These are phyloP conservation scores for Cardiocondyla obscurior DNA, from an alignment of 1,140 invertebrate genomes.

Conservation along the genomic window DNA sequence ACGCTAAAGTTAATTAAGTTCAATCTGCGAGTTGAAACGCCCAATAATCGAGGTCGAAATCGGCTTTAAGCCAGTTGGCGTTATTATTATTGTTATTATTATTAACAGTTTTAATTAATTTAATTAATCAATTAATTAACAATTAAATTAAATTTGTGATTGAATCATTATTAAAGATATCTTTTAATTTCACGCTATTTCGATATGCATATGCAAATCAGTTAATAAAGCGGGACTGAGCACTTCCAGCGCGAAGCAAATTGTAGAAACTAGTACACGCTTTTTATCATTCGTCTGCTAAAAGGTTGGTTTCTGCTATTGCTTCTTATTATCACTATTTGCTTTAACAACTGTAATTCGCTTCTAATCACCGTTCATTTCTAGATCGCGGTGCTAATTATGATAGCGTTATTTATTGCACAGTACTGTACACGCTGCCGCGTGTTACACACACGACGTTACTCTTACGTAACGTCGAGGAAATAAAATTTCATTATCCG, in stretches of 20 bases:
- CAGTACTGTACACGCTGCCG: too few relatives aligned
- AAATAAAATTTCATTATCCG: constrained; percentile 48
- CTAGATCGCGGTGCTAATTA: constrained; percentile 23
- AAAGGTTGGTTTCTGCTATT: neutral
- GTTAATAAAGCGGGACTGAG: neutral
- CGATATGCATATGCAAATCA: neutral
- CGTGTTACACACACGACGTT: neutral
- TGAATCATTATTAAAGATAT: constrained; percentile 11
- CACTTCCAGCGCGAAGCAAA: neutral
- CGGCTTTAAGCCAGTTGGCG: neutral
- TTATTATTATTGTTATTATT: neutral
- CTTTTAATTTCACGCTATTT: neutral
- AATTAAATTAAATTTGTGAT: neutral
- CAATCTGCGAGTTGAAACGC: neutral
- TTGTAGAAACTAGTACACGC: neutral
- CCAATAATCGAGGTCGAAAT: neutral
- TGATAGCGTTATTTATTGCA: constrained; percentile 15
- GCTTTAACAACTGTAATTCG: constrained; percentile 12
- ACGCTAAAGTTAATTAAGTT: constrained; percentile 1
- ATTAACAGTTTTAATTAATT: constrained; percentile 1
- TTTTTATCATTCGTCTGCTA: neutral
- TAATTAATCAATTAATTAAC: constrained; percentile 4
- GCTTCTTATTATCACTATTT: neutral
- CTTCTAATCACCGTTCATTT: constrained; percentile 2
- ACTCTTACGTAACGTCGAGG: constrained; percentile 17